phyloP scores from a whole-genome alignment of 2,113 vertebrate species.

The Euleptes europaea region DNA sequence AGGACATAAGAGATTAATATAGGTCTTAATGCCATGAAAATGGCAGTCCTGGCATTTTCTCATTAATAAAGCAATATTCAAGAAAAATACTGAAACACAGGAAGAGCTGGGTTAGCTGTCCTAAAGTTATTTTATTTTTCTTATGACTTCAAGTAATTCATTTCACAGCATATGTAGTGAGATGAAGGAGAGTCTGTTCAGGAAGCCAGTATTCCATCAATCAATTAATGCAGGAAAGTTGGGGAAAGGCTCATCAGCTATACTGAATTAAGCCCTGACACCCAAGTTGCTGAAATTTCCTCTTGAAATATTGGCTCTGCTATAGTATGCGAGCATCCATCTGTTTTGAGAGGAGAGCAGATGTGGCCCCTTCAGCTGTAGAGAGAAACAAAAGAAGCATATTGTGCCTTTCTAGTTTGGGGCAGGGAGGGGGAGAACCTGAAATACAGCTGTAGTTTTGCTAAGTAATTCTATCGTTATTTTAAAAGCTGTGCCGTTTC shows the following conservation, averaged over 20 bases:
- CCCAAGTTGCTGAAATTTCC: slow-evolving; percentile 49
- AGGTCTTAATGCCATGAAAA: slow-evolving; percentile 23
- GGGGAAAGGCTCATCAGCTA: slow-evolving; percentile 11
- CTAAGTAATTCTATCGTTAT: not conserved
- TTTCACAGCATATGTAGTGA: slow-evolving; percentile 43
- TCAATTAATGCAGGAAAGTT: slow-evolving; percentile 50
- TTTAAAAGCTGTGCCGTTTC: slow-evolving; percentile 6
- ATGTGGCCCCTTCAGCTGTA: slow-evolving; percentile 46
- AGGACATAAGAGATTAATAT: not conserved
- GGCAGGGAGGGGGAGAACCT: not conserved
- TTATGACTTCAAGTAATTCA: slow-evolving; percentile 50
- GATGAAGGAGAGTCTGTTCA: slow-evolving; percentile 50
- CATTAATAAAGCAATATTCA: slow-evolving; percentile 47
- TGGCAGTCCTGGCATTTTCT: slow-evolving; percentile 18
- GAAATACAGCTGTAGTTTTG: not conserved
- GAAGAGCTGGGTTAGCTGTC: slow-evolving; percentile 42
- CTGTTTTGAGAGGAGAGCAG: slow-evolving; percentile 56
- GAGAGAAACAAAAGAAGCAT: slow-evolving; percentile 20
- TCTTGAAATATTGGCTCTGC: slow-evolving; percentile 48
- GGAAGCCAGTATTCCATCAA: slow-evolving; percentile 60
- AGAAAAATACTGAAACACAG: slow-evolving; percentile 52
- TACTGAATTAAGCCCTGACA: slow-evolving; percentile 61
- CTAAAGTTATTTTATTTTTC: slow-evolving; percentile 30
- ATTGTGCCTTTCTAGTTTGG: not conserved
- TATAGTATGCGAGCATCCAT: slow-evolving; percentile 52